Conservation (phyloP, 2,797 vertebrate species). For the Gephyroberyx darwinii region DNA sequence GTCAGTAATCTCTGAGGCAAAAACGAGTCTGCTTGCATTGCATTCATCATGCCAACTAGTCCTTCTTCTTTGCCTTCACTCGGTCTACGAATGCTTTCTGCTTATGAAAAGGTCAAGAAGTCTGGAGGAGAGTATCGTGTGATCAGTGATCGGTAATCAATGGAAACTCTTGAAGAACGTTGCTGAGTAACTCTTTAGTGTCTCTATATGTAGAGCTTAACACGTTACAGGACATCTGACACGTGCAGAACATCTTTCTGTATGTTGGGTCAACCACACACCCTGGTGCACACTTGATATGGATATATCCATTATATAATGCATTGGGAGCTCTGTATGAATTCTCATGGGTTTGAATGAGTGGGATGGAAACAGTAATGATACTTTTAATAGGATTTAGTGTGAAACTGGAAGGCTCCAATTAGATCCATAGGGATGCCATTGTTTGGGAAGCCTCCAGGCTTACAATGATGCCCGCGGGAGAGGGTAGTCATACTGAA, state of each 20-base stretch:
- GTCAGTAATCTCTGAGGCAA: constrained; percentile 49
- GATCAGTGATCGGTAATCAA: neutral
- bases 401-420: constrained; percentile 53
- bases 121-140: constrained; percentile 1
- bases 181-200: neutral
- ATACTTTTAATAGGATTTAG: constrained; percentile 32
- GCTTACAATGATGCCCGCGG: constrained; percentile 59
- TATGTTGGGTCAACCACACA: neutral
- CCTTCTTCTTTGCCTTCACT: neutral
- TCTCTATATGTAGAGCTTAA: neutral
- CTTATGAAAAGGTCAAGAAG: constrained; percentile 10
- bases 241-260: constrained; percentile 8
- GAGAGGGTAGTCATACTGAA: constrained; percentile 54
- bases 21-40: constrained; percentile 25
- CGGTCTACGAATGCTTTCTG: constrained; percentile 8
- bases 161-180: neutral
- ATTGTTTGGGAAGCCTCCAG: constrained; percentile 68
- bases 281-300: neutral
- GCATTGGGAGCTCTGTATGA: constrained; percentile 19
- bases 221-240: neutral
- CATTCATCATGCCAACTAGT: constrained; percentile 20
- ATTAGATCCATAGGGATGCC: constrained; percentile 58
- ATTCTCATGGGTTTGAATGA: constrained; percentile 24
- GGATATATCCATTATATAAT: neutral
- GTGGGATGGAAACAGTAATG: constrained; percentile 23